phyloP scores from a whole-genome alignment of 2,797 vertebrate genomes.

The Lithobates sylvaticus region DNA sequence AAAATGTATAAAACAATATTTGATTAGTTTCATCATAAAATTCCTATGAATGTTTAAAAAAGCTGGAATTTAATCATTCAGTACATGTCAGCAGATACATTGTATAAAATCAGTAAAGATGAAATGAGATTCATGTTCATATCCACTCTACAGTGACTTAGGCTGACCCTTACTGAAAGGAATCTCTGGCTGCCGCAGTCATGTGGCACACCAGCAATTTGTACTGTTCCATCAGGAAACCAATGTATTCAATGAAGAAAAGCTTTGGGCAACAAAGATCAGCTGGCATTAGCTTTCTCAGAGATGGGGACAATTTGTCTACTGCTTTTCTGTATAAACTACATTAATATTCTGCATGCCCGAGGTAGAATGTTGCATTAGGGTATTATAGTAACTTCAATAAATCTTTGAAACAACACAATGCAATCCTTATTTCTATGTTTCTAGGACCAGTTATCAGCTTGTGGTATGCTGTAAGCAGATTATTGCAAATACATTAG shows the following conservation, averaged over 20 bases:
- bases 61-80: not conserved
- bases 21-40: not conserved
- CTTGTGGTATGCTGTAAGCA: not conserved
- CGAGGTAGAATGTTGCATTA: conserved; percentile 40
- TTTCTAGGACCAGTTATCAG: not conserved
- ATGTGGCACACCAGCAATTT: conserved; percentile 30
- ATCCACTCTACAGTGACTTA: conserved; percentile 29
- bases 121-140: conserved; percentile 44
- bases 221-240: conserved; percentile 31
- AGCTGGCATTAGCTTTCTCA: conserved; percentile 39
- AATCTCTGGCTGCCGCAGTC: conserved; percentile 11
- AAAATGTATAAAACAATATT: too few species aligned
- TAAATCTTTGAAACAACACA: conserved; percentile 38
- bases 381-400: conserved; percentile 38
- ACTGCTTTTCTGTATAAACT: conserved; percentile 39
- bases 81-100: conserved; percentile 5
- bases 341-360: conserved; percentile 54
- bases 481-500: not conserved
- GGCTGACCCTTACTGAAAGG: conserved; percentile 38
- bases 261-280: conserved; percentile 43
- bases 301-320: conserved; percentile 48
- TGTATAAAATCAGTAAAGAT: conserved; percentile 1
- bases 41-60: not conserved
- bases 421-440: not conserved
- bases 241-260: conserved; percentile 52